A percentile compares a stretch with the other conserved stretches of the same genome.
These are phyloP conservation scores for Bemisia tabaci DNA, from an alignment of 1,140 invertebrate species.

Conservation along the genomic window DNA sequence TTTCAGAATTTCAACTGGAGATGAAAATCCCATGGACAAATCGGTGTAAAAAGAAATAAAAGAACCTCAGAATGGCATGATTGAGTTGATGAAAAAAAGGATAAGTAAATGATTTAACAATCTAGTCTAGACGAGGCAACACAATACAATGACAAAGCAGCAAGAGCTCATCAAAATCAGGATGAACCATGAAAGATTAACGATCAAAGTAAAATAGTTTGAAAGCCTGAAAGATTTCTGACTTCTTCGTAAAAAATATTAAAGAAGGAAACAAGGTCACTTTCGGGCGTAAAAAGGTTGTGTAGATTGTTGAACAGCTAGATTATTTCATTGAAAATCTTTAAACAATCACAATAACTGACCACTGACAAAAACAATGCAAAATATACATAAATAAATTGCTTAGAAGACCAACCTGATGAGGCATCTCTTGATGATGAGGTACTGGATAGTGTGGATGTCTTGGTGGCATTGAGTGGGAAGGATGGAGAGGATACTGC, in stretches of 20 bases:
- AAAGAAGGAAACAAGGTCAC: neutral
- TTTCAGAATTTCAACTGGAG: too few species aligned
- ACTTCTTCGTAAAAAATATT: neutral
- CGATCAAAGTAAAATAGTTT: neutral
- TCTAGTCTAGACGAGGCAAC: too few species aligned
- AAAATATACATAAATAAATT: neutral
- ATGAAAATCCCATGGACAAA: too few species aligned
- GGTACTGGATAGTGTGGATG: slow-evolving; percentile 4
- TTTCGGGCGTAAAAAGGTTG: neutral
- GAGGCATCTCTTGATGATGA: slow-evolving; percentile 1
- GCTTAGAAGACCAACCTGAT: neutral
- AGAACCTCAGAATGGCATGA: too few species aligned
- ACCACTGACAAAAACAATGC: neutral
- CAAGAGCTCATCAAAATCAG: too few species aligned
- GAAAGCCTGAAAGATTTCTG: neutral
- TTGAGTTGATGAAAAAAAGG: too few species aligned
- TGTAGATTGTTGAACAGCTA: too few species aligned
- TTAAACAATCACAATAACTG: too few species aligned
- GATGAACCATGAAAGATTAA: too few species aligned
- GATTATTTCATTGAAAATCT: neutral
- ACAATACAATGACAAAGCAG: too few species aligned
- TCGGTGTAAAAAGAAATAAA: too few species aligned
- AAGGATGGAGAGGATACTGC: slow-evolving; percentile 6
- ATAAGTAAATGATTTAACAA: too few species aligned
- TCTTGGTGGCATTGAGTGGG: neutral